Evolutionary conservation across 2,888 invertebrate genomes (phyloP).

Genomic region (Dynastes hyllus): DNA sequence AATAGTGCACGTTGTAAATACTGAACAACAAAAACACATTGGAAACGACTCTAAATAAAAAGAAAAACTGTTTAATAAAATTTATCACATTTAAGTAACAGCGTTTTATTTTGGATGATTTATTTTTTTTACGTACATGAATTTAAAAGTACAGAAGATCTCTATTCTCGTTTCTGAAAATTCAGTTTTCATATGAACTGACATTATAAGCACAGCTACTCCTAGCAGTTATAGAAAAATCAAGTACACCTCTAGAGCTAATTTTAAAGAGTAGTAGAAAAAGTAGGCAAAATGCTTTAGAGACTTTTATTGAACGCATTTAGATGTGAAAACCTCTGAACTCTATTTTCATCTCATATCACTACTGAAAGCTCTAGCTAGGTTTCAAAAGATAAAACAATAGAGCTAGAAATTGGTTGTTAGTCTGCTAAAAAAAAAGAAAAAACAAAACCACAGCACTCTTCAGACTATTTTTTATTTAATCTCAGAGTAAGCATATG

Average conservation of each 20-base stretch:
- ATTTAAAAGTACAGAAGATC: background rate
- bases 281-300: background rate
- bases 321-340: background rate
- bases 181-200: too few species aligned
- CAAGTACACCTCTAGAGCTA: background rate
- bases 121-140: background rate
- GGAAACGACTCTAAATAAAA: conserved; percentile 9
- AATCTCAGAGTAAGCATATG: background rate
- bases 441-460: conserved; percentile 30
- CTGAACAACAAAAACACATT: conserved; percentile 18
- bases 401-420: background rate
- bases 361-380: conserved; percentile 26
- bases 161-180: too few species aligned
- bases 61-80: background rate
- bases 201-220: too few species aligned
- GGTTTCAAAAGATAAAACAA: background rate
- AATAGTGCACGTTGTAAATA: conserved; percentile 17
- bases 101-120: conserved; percentile 24
- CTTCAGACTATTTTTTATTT: conserved; percentile 19
- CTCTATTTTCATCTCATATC: background rate
- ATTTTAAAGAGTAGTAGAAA: background rate
- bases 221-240: background rate
- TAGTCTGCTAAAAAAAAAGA: conserved; percentile 19
- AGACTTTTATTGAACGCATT: background rate
- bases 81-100: conserved; percentile 28